These are phyloP conservation scores for Poecile atricapillus DNA, from an alignment of 2,113 vertebrate species.

Conservation along the genomic window DNA sequence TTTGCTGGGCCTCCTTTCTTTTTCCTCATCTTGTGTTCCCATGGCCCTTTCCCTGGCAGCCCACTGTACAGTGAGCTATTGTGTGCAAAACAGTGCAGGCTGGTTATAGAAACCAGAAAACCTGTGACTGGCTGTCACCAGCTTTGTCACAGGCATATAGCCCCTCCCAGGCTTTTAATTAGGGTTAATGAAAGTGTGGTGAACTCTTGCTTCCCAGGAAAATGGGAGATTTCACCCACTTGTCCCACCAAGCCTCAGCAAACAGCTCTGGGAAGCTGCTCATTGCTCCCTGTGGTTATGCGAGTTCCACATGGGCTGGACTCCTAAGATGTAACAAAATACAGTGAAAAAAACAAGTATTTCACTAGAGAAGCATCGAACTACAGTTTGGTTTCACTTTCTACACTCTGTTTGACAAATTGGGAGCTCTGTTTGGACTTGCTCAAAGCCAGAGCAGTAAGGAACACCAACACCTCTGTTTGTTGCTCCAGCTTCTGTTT, in stretches of 20 bases:
- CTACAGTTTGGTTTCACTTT: not conserved
- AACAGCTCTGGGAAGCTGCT: not conserved
- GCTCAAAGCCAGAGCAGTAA: not conserved
- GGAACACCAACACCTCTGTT: not conserved
- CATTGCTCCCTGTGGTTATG: not conserved
- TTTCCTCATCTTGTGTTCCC: not conserved
- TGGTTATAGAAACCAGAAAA: not conserved
- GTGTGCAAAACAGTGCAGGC: not conserved
- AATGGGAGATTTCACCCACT: not conserved
- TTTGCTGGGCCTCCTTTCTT: not conserved
- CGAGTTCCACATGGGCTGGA: not conserved
- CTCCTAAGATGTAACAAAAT: not conserved
- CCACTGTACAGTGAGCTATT: not conserved
- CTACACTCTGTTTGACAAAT: not conserved
- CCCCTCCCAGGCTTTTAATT: not conserved
- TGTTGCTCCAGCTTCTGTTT: not conserved
- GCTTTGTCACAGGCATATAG: not conserved
- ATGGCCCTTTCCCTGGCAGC: not conserved
- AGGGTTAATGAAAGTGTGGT: not conserved
- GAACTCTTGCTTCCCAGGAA: not conserved
- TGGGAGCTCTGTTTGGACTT: conserved; percentile 20
- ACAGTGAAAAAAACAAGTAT: not conserved
- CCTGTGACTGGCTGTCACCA: not conserved
- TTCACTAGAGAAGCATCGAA: not conserved
- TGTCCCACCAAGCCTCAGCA: not conserved